A percentile compares a stretch with the other conserved stretches of the same genome.
These are phyloP conservation scores for Micropterix aruncella DNA, from an alignment of 2,888 invertebrate species.

Conservation along the genomic window DNA sequence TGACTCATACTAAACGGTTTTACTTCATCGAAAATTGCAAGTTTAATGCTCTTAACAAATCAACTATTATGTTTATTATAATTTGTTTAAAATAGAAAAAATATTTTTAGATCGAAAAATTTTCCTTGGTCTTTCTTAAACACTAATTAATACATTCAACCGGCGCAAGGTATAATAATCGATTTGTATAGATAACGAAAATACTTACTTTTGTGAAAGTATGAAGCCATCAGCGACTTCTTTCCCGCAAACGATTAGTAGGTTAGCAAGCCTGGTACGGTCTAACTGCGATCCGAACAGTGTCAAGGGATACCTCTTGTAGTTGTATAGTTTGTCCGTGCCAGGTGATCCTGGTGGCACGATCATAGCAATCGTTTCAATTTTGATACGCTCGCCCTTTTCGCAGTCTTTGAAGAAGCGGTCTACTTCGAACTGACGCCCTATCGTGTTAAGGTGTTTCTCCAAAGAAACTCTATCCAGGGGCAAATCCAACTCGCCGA, in stretches of 20 bases:
- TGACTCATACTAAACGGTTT: too few relatives aligned
- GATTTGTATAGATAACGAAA: slow-evolving; percentile 1
- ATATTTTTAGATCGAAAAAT: too few relatives aligned
- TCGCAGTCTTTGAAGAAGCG: slow-evolving; percentile 58
- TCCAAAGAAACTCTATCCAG: slow-evolving; percentile 58
- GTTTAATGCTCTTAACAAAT: too few relatives aligned
- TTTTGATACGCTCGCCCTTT: slow-evolving; percentile 30
- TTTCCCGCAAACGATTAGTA: slow-evolving; percentile 51
- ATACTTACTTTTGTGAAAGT: slow-evolving; percentile 49
- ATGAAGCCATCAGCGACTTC: slow-evolving; percentile 59
- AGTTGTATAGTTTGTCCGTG: slow-evolving; percentile 14
- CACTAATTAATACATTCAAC: too few relatives aligned
- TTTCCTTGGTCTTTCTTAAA: too few relatives aligned
- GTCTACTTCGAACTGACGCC: slow-evolving; percentile 67
- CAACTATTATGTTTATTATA: too few relatives aligned
- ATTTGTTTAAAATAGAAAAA: too few relatives aligned
- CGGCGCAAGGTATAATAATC: too few relatives aligned
- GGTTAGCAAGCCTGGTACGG: slow-evolving; percentile 52
- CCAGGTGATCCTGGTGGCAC: slow-evolving; percentile 20
- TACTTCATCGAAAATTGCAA: too few relatives aligned
- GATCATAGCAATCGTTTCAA: slow-evolving; percentile 23
- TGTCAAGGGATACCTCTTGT: slow-evolving; percentile 40
- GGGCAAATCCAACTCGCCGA: slow-evolving; percentile 26
- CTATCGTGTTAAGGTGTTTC: slow-evolving; percentile 64
- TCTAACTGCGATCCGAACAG: slow-evolving; percentile 56